These are phyloP conservation scores for Marasmarcha lunaedactyla DNA, from an alignment of 2,888 invertebrate species.

Conservation along the genomic window DNA sequence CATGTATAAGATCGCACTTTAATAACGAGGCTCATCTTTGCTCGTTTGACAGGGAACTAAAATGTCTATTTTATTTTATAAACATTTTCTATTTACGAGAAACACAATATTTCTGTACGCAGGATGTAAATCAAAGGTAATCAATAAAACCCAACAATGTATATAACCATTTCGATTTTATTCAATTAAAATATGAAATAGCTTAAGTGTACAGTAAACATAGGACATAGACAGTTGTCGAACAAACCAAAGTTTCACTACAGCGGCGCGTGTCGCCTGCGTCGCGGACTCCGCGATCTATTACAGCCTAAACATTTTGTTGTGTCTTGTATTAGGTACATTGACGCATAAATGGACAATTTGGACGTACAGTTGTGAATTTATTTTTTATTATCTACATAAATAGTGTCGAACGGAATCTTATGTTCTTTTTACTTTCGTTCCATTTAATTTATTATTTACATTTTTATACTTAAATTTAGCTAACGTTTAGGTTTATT, in stretches of 20 bases:
- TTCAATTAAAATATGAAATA: constrained; percentile 71
- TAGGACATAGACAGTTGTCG: constrained; percentile 61
- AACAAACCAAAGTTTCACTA: constrained; percentile 43
- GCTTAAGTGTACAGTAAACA: constrained; percentile 69
- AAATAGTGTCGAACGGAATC: constrained; percentile 40
- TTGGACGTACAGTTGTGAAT: constrained; percentile 69
- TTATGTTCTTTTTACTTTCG: constrained; percentile 52
- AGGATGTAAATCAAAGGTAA: too few relatives aligned
- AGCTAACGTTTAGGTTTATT: constrained; percentile 7
- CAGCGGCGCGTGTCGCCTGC: constrained; percentile 17
- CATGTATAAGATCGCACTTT: too few relatives aligned
- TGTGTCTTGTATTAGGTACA: constrained; percentile 68
- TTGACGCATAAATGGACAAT: constrained; percentile 70
- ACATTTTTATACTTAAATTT: constrained; percentile 25
- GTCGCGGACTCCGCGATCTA: too few relatives aligned
- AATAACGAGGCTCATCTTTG: too few relatives aligned
- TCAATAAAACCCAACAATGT: too few relatives aligned
- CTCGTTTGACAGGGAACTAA: too few relatives aligned
- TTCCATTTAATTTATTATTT: constrained; percentile 44
- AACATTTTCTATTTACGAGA: too few relatives aligned
- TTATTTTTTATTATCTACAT: constrained; percentile 36
- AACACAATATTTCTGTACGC: too few relatives aligned
- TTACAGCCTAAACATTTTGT: constrained; percentile 63
- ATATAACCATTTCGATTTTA: constrained; percentile 64
- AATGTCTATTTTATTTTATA: too few relatives aligned